Conservation (phyloP, 1,140 invertebrate genomes). For the Parasteatoda tepidariorum region DNA sequence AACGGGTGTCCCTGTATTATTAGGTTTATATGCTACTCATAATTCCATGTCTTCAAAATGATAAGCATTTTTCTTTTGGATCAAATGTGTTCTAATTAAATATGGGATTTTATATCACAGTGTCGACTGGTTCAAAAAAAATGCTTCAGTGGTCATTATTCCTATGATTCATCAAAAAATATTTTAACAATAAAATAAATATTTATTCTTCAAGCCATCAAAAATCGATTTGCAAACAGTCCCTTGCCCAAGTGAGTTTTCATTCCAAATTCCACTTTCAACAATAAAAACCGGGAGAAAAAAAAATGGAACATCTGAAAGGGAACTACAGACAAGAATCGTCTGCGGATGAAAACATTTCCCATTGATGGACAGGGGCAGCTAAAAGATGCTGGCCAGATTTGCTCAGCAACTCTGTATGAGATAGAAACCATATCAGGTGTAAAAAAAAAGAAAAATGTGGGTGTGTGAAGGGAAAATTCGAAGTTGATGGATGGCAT, state of each 20-base stretch:
- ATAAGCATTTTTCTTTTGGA: too few species aligned
- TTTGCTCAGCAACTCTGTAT: conserved; percentile 15
- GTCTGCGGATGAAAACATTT: conserved; percentile 54
- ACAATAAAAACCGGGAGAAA: not conserved
- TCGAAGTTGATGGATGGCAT: conserved; percentile 36
- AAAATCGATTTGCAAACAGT: conserved; percentile 35
- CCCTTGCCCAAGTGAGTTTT: conserved; percentile 13
- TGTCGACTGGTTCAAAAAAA: too few species aligned
- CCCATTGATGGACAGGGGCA: conserved; percentile 52
- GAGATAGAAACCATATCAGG: conserved; percentile 37
- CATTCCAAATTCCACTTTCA: conserved; percentile 26
- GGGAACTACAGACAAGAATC: conserved; percentile 48
- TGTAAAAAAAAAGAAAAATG: conserved; percentile 8
- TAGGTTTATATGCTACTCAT: too few species aligned
- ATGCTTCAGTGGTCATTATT: too few species aligned
- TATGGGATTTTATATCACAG: too few species aligned
- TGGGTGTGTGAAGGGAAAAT: not conserved
- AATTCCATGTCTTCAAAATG: too few species aligned
- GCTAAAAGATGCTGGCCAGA: conserved; percentile 55
- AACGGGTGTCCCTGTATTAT: too few species aligned
- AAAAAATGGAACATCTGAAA: conserved; percentile 37
- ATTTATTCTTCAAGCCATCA: too few species aligned
- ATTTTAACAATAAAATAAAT: too few species aligned
- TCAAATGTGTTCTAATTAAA: too few species aligned
- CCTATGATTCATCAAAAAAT: too few species aligned